Evolutionary conservation across 2,888 invertebrate genomes (phyloP), one percentile per base, ranked within the genome.

Genomic region (Steromphala cineraria): DNA sequence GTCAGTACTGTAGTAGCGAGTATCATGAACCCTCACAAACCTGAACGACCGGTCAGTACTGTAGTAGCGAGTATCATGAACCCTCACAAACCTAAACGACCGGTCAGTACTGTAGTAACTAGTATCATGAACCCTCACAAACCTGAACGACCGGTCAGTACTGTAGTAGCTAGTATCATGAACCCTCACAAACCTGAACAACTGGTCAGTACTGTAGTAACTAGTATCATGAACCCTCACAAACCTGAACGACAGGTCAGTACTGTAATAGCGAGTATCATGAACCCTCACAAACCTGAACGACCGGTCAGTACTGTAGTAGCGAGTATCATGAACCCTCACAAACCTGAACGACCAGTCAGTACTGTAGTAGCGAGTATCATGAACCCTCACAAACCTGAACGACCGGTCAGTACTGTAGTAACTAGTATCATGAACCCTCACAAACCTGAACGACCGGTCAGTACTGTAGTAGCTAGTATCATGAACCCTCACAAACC

Each of bases 21-120:
- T 91, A 95, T 98, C 87, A 98, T 98, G 82, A 95, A 95, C 79
- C 96, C 98, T n/a, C 98, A 98, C 94, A 97, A 96, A 92, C 98
- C 98, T 0, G 95, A 96, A 85, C 94, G 96, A 93, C 93, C 95
- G 94, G 97, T 97, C 94, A 80, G 83, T 75, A n/a, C 3, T 24
- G 17, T n/a, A 36, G 36, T 36, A 36, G 7, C 36, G 7, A 96
- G 96, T 91, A 95, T 98, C 87, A 98, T 98, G 82, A 95, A 95
- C 79, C 96, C 98, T 36, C 98, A 98, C 94, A 97, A 96, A 92
- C 98, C 98, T 0, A 95, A 96, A 85, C 94, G 96, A 93, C 93
- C 95, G 94, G 97, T 97, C 94, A 80, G 83, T 75, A 2, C 5
- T 24, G 17, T n/a, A 36, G 17, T 53, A 17, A 53, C 24, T 31